Percentiles rank a stretch among this genome's conserved stretches.
These are phyloP conservation scores for Himalopsyche anomala DNA, from an alignment of 2,888 invertebrate genomes.

Conservation along the genomic window DNA sequence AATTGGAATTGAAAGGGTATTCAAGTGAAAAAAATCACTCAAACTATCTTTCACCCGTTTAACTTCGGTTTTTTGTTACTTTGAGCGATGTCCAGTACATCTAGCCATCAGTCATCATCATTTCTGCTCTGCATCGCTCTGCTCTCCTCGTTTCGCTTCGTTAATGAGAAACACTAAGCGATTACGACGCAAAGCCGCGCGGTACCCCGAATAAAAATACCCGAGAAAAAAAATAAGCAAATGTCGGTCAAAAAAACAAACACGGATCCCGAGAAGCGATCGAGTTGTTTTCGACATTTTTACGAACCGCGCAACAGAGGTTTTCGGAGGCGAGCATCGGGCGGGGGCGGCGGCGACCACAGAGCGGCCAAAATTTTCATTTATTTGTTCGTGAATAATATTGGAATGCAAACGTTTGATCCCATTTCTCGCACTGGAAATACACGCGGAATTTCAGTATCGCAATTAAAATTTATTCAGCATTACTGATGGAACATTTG, in stretches of 20 bases:
- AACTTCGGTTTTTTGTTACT: background rate
- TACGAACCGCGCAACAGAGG: conserved; percentile 6
- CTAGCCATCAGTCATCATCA: background rate
- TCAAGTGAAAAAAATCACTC: no score
- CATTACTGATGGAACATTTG: no score
- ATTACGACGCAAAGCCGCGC: background rate
- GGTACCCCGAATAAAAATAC: conserved; percentile 15
- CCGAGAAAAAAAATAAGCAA: conserved; percentile 48
- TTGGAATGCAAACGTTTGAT: conserved; percentile 14
- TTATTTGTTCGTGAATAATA: conserved; percentile 32
- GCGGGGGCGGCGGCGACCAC: conserved; percentile 8
- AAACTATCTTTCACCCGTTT: background rate
- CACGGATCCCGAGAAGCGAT: conserved; percentile 48
- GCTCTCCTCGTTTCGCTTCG: background rate
- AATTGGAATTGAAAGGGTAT: no score
- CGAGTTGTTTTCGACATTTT: conserved; percentile 46
- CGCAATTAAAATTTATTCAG: background rate
- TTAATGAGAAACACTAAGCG: background rate
- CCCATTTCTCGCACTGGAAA: conserved; percentile 15
- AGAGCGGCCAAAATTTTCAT: conserved; percentile 11
- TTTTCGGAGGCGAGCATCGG: conserved; percentile 31
- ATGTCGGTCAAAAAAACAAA: conserved; percentile 60
- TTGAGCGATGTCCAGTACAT: background rate
- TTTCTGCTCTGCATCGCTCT: background rate
- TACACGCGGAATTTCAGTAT: background rate